A percentile compares a stretch with the other conserved stretches of the same genome.
Evolutionary conservation across 2,797 vertebrate species (phyloP).

Genomic region (Coranthus polyacanthus): DNA sequence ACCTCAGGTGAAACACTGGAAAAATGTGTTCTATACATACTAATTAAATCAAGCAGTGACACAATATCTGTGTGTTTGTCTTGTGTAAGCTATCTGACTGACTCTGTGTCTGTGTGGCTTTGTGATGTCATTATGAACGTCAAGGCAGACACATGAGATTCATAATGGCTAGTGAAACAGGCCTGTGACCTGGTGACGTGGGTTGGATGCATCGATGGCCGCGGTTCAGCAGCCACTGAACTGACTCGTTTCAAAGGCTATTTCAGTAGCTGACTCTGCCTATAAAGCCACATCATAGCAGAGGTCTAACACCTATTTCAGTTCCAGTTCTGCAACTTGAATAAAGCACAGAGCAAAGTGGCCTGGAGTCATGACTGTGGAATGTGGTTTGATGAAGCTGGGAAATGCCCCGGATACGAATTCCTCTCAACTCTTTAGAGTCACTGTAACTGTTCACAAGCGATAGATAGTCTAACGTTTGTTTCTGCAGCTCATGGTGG

Average conservation of each 20-base stretch:
- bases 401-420: background rate
- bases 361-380: background rate
- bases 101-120: no score
- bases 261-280: background rate
- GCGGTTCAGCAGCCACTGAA: background rate
- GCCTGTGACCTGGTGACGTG: no score
- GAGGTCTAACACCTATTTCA: background rate
- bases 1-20: no score
- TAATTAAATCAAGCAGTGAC: no score
- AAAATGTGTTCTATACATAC: no score
- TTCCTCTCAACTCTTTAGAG: background rate
- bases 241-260: background rate
- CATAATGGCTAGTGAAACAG: no score
- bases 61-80: no score
- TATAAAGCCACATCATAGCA: background rate
- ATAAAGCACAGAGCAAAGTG: background rate
- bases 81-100: no score
- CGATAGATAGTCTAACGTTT: no score
- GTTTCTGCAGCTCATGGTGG: no score
- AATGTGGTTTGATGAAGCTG: conserved; percentile 5
- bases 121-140: no score
- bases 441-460: background rate
- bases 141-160: no score
- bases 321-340: conserved; percentile 33
- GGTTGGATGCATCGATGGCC: background rate